Conservation (phyloP, 2,888 invertebrate genomes). For the Erannis defoliaria region DNA sequence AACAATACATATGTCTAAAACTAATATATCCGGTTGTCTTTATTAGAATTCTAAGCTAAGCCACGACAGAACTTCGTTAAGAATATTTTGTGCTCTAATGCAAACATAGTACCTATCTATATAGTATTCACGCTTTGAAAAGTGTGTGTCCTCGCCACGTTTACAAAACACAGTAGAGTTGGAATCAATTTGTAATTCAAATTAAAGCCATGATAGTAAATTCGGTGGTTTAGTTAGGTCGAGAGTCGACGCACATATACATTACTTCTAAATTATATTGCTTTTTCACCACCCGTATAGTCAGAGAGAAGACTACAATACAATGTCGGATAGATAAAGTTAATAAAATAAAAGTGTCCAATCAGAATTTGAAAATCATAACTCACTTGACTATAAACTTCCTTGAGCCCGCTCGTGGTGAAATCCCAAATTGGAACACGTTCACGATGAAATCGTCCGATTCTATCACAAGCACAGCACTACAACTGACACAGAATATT, state of each 20-base stretch:
- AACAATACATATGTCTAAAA: conserved; percentile 8
- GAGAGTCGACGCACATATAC: conserved; percentile 37
- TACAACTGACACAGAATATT: conserved; percentile 83
- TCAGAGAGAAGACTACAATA: background rate
- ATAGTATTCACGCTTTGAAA: background rate
- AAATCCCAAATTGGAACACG: conserved; percentile 84
- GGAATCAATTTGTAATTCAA: conserved; percentile 29
- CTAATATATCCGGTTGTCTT: conserved; percentile 28
- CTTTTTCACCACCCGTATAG: background rate
- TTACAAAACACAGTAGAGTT: conserved; percentile 20
- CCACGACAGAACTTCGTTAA: conserved; percentile 10
- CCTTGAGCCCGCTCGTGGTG: conserved; percentile 86
- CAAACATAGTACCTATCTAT: conserved; percentile 6
- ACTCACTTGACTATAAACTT: conserved; percentile 85
- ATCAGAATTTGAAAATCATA: conserved; percentile 36
- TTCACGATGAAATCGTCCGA: conserved; percentile 80
- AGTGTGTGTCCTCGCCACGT: conserved; percentile 4
- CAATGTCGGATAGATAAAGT: background rate
- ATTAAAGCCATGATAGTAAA: conserved; percentile 44
- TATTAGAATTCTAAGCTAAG: conserved; percentile 24
- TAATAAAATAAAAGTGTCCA: conserved; percentile 12
- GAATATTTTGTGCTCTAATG: conserved; percentile 25
- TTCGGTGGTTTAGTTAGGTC: conserved; percentile 32
- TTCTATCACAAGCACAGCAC: conserved; percentile 83
- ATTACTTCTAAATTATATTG: background rate